phyloP scores from a whole-genome alignment of 1,140 invertebrate species.

The Campoletis sonorensis region DNA sequence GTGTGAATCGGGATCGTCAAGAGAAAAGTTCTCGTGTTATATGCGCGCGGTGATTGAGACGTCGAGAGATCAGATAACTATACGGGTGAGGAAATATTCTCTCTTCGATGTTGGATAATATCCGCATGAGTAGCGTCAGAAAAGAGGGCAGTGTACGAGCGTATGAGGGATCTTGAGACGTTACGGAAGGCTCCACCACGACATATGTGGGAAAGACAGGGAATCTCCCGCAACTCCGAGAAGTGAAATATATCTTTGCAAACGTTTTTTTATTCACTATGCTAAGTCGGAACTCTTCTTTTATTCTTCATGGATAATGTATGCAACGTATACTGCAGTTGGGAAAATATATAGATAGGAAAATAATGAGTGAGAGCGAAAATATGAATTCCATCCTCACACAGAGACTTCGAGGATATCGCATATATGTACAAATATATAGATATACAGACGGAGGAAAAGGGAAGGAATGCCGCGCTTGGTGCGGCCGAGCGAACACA shows the following conservation, averaged over 20 bases:
- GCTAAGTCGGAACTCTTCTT: constrained; percentile 8
- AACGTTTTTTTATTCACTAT: constrained; percentile 25
- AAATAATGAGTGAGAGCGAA: neutral
- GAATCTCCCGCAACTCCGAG: neutral
- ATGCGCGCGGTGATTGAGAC: constrained; percentile 30
- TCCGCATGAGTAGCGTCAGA: neutral
- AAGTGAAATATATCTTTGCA: constrained; percentile 26
- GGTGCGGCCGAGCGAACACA: constrained; percentile 27
- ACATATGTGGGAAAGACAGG: neutral
- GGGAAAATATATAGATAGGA: neutral
- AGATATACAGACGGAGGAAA: neutral
- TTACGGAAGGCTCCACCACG: neutral
- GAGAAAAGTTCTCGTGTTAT: neutral
- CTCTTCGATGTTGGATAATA: constrained; percentile 7
- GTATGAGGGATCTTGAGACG: neutral
- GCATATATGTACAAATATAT: neutral
- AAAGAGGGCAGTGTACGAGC: neutral
- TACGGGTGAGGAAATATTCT: constrained; percentile 27
- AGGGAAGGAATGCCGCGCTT: constrained; percentile 32
- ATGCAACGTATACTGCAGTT: neutral
- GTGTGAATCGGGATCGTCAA: neutral
- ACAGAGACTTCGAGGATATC: constrained; percentile 35
- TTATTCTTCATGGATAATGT: neutral
- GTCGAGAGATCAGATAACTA: constrained; percentile 30
- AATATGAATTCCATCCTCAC: constrained; percentile 47